These are phyloP conservation scores for Graphium colonna DNA, from an alignment of 2,888 invertebrate genomes.

Conservation along the genomic window DNA sequence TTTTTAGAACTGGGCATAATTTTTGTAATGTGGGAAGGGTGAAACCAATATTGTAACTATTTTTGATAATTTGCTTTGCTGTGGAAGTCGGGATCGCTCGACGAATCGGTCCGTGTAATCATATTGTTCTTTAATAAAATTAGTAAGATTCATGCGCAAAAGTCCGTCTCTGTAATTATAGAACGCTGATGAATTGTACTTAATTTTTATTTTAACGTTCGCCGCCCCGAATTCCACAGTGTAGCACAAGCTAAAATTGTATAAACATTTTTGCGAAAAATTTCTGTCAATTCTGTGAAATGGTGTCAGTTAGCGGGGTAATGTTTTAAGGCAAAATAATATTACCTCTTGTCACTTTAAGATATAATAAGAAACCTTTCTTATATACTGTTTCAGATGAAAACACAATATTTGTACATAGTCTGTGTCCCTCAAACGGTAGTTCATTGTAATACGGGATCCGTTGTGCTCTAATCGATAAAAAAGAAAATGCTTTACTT, in stretches of 20 bases:
- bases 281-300: conserved; percentile 74
- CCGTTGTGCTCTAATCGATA: conserved; percentile 70
- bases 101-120: conserved; percentile 25
- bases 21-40: conserved; percentile 39
- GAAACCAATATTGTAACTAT: conserved; percentile 49
- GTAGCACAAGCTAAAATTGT: conserved; percentile 44
- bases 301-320: conserved; percentile 67
- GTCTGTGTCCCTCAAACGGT: conserved; percentile 62
- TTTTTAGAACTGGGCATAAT: conserved; percentile 63
- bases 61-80: conserved; percentile 62
- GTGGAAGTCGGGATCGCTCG: conserved; percentile 43
- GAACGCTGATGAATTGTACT: conserved; percentile 14
- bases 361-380: conserved; percentile 54
- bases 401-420: conserved; percentile 63
- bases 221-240: conserved; percentile 48
- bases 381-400: conserved; percentile 57
- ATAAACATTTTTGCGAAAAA: conserved; percentile 46
- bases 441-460: conserved; percentile 52
- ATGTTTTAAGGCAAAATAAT: conserved; percentile 43
- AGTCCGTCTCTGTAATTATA: conserved; percentile 9
- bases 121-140: background rate
- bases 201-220: conserved; percentile 17
- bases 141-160: background rate
- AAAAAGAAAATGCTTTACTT: conserved; percentile 76
- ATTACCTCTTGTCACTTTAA: conserved; percentile 56